Evolutionary conservation across 2,888 invertebrate genomes (phyloP), one percentile per base, ranked within the genome.

Genomic region (Temnothorax ravouxi): DNA sequence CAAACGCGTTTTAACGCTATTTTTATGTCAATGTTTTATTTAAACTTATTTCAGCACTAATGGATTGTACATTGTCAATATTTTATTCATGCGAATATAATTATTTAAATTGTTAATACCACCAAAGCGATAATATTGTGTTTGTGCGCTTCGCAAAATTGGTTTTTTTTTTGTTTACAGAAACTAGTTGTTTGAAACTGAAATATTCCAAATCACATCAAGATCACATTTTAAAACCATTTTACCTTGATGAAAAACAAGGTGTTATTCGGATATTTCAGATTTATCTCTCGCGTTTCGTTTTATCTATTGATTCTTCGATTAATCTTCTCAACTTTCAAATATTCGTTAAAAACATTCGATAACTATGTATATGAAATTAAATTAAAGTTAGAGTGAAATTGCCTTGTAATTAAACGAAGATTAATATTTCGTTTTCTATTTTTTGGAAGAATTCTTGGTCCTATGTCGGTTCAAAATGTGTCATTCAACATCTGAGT

Each of bases 51-150:
- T 44, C 34, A n/a, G 15, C n/a, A 21, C 1, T 62, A 41, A 56
- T n/a, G 11, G 44, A 75, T 29, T 59, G 66, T 13, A 62, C 4
- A 54, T n/a, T 11, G 13, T 47, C 18, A 54, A 71, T 61, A 8
- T 44, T 59, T 74, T 34, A 15, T 74, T 61, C 5, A 9, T 8
- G 4, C 34, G 3, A 59, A 47, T 61, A 34, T n/a, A 47, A 75
- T 62, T 75, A 64, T 75, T 38, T 34, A 47, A 47, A 75, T 50
- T 44, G 6, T 62, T 64, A 13, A 18, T 15, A 44, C 13, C 25
- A 44, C 15, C n/a, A 15, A 62, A 21, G 11, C n/a, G 21, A 34
- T 34, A 29, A 41, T 15, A 6, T 75, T 13, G 3, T 44, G n/a
- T n/a, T 74, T 59, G 18, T 25, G n/a, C 15, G n/a, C 8, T 29